Evolutionary conservation across 1,140 invertebrate genomes (phyloP).

Genomic region (Lethrus apterus): DNA sequence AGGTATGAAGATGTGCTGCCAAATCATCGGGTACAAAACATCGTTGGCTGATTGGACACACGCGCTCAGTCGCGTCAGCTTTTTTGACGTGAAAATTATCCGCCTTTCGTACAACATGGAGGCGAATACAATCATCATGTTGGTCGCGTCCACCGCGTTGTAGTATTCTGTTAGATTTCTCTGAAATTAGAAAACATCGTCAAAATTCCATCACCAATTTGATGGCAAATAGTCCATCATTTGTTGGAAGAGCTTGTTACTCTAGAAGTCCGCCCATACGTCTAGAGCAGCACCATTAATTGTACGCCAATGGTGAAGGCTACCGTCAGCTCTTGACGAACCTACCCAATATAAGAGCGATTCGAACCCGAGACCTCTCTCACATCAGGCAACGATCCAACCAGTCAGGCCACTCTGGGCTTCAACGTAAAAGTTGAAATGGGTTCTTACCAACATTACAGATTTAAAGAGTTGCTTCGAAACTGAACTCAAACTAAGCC

Average conservation of each 20-base stretch:
- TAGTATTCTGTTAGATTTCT: constrained; percentile 94
- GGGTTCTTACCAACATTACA: background rate
- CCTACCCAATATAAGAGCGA: too few species aligned
- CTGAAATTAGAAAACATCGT: constrained; percentile 48
- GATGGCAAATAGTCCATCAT: background rate
- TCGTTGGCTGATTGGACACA: constrained; percentile 91
- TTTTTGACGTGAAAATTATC: constrained; percentile 83
- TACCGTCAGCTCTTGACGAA: too few species aligned
- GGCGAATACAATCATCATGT: constrained; percentile 92
- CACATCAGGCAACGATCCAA: too few species aligned
- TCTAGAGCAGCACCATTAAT: too few species aligned
- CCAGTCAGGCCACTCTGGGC: too few species aligned
- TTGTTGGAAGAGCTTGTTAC: constrained; percentile 1
- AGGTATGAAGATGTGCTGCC: constrained; percentile 97
- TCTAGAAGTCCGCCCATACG: too few species aligned
- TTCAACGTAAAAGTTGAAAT: background rate
- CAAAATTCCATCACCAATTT: background rate
- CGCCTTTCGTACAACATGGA: constrained; percentile 88
- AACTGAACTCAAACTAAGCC: too few species aligned
- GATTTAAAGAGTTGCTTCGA: background rate
- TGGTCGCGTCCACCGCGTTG: constrained; percentile 82
- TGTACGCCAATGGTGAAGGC: too few species aligned
- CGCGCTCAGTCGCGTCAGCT: constrained; percentile 78
- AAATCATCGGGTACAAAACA: constrained; percentile 93
- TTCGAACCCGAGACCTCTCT: too few species aligned